Base-by-base conservation (phyloP, 2,797 vertebrate genomes). In the Anniella stebbinsi region DNA sequence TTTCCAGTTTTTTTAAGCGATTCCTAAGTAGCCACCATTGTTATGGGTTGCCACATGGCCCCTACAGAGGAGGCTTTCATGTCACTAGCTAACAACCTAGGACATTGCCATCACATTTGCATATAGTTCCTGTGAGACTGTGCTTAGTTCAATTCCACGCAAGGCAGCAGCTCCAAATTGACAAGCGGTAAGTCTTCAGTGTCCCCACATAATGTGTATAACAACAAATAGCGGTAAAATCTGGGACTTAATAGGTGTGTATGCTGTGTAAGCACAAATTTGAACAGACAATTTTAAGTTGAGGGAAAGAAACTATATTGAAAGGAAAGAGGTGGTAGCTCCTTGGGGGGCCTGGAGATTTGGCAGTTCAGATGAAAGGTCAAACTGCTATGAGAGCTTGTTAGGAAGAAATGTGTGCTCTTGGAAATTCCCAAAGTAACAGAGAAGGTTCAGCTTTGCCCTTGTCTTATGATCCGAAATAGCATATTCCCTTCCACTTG, bases 281-380 rank as follows among this genome's bases (percentile, higher is more conserved):
- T 0, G 0, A 88, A 89, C 51, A 91, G 28, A 77, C 4, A 28
- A 78, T 51, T 0, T 75, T 38, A 73, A 84, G 84, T 60, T 11
- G 38, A 17, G 25, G 41, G 57, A 75, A 48, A 89, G 30, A 69
- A 23, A 36, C 1, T 72, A 30, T 3, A 78, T 84, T 86, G 83
- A 21, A 21, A 0, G 4, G 33, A 33, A 0, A 11, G 2, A 0
- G 21, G 25, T 41, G 4, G 0, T 67, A 81, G 25, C 0, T 72
- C 36, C 66, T 13, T 63, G 38, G 1, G 2, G 13, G 1, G 60
- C 28, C 83, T 10, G 9, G 90, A 78, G 60, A 33, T 8, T 75
- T 15, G 70, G 3, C 17, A 88, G 41, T 87, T 80, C 6, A 86
- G 23, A 51, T 77, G 63, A 87, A 85, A 78, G 84, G 70, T n/a